Evolutionary conservation across 2,888 invertebrate species (phyloP), one percentile per base, ranked within the genome.

Genomic region (Stenichneumon culpator): DNA sequence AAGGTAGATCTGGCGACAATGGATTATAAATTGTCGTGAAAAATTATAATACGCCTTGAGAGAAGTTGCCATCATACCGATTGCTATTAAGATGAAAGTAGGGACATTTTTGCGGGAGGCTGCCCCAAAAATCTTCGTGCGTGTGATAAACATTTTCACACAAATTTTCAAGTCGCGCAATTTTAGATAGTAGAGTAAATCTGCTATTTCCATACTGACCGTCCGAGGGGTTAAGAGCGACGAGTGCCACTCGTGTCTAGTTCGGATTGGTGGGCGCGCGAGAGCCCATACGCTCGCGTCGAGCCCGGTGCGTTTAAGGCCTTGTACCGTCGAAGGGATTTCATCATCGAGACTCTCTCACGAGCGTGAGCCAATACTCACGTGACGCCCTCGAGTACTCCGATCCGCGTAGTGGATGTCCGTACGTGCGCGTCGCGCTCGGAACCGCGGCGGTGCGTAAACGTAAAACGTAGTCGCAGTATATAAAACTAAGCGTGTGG

Each of bases 341-440:
- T 75, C 65, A 75, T 75, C 63, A 65, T 75, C 75, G 63, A 65
- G 73, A 73, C 63, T 75, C 75, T 75, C 75, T 65, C 65, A 65
- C 73, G 63, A 47, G 47, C 68, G 57, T 73, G 73, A 73, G 73
- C 74, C 74, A 74, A 74, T 63, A 74, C 63, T 74, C 63, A 63
- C 77, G 72, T 81, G 74, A 81, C 81, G 74, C 81, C 75, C 74
- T 75, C 81, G 68, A 69, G 75, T 75, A 81, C 81, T 54, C 68
- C 54, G 22, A 7, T 28, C 73, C 39, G 25, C 7, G 36, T 36
- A 22, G 57, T 28, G 22, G 16, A 57, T 74, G 44, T 79, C 44
- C 47, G 19, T 74, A 69, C 67, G 74, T 81, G 74, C 81, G 36
- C 32, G 81, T 68, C 50, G 44, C 75, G 44, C 69, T 77, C 69